Base-by-base conservation (phyloP, 2,888 invertebrate species). In the Lasioglossum vierecki region DNA sequence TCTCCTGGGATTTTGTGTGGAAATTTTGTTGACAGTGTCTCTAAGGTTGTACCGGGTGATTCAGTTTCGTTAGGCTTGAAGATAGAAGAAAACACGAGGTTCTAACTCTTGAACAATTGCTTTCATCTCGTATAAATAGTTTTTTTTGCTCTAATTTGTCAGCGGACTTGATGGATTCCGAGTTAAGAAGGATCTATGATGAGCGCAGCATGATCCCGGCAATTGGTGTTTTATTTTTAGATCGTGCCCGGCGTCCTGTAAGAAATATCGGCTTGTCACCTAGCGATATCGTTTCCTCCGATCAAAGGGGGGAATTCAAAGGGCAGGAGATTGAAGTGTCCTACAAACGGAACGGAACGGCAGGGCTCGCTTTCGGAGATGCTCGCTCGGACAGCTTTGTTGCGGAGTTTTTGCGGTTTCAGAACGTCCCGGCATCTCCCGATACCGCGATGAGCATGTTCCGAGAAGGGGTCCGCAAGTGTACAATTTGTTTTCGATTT, bases 291-390 rank as follows among this genome's bases (percentile, higher is more conserved):
- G 30, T 60, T 53, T 71, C 44, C 35, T 15, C 35, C 35, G 71
- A 26, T 84, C 79, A 73, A 84, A 71, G 30, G 63, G 35, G 22
- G 5, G 71, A 44, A 30, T 60, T 84, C 84, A 84, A 84, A 84
- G 84, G 79, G 44, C 74, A 84, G 84, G 79, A 84, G 84, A 84
- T 84, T 84, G 85, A 75, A 84, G 84, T 79, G 84, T 79, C 84
- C 75, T 46, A 57, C 84, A 79, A 84, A 79, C 84, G 84, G 71
- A 79, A 79, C 53, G 46, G 46, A 49, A 49, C 53, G 8, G 8
- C 22, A n/a, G 53, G 71, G 30, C 70, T 44, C 53, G 57, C 57
- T 68, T 70, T 26, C 30, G 39, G 22, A 60, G 30, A n/a, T 18
- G 57, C 13, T 9, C 30, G 44, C n/a, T 13, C 53, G 68, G 49